Evolutionary conservation across 2,797 vertebrate genomes (phyloP).

Genomic region (Ambastaia sidthimunki): DNA sequence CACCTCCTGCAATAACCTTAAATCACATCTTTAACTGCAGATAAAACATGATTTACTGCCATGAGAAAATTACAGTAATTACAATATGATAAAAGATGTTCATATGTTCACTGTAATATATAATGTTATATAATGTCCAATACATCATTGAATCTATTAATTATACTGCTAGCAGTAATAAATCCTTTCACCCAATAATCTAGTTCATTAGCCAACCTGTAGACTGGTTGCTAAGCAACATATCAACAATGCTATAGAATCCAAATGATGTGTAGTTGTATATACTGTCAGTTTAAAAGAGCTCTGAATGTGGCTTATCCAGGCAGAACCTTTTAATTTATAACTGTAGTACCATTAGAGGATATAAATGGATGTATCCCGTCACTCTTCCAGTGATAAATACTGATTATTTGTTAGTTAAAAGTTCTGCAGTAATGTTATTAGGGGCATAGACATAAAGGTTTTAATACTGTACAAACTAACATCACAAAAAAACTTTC

Average conservation of each 20-base stretch:
- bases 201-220: constrained; percentile 4
- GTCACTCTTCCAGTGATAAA: no score
- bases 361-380: no score
- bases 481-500: no score
- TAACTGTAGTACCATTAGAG: no score
- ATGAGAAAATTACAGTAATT: not conserved
- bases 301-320: not conserved
- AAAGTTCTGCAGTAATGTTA: no score
- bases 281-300: not conserved
- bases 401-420: no score
- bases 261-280: no score
- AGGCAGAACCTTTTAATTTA: no score
- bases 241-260: not conserved
- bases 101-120: no score
- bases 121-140: not conserved
- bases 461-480: no score
- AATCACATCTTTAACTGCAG: not conserved
- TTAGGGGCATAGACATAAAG: no score
- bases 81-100: no score
- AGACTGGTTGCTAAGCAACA: constrained; percentile 12
- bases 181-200: not conserved
- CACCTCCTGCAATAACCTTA: not conserved
- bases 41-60: not conserved
- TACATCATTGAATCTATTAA: not conserved
- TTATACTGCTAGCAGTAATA: not conserved